Evolutionary conservation across 2,113 vertebrate genomes (phyloP).

Genomic region (Turnix velox): DNA sequence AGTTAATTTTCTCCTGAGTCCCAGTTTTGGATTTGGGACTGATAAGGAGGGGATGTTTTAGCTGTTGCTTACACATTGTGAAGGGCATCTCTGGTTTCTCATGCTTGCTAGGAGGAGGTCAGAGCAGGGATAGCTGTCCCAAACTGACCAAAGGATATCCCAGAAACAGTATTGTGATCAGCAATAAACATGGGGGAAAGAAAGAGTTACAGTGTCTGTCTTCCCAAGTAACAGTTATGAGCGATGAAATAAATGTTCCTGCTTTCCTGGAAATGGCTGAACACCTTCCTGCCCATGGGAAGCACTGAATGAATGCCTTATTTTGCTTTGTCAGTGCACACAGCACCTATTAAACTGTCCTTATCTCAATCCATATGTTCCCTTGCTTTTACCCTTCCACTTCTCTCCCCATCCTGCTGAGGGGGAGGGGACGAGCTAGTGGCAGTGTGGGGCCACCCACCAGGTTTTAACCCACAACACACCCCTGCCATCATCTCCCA

Average conservation of each 20-base stretch:
- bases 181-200: background rate
- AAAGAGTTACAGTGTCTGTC: background rate
- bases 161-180: background rate
- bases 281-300: background rate
- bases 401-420: background rate
- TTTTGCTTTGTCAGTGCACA: background rate
- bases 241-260: background rate
- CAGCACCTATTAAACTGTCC: background rate
- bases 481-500: background rate
- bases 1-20: background rate
- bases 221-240: background rate
- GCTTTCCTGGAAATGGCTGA: background rate
- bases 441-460: background rate
- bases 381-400: background rate
- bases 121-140: background rate
- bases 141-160: background rate
- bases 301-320: background rate
- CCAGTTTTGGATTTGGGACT: background rate
- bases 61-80: background rate
- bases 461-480: background rate
- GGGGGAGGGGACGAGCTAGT: rapidly evolving
- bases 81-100: background rate
- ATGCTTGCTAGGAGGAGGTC: background rate
- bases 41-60: background rate
- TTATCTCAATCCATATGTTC: background rate